These are phyloP conservation scores for Diaperis boleti DNA, from an alignment of 2,888 invertebrate genomes.

Conservation along the genomic window DNA sequence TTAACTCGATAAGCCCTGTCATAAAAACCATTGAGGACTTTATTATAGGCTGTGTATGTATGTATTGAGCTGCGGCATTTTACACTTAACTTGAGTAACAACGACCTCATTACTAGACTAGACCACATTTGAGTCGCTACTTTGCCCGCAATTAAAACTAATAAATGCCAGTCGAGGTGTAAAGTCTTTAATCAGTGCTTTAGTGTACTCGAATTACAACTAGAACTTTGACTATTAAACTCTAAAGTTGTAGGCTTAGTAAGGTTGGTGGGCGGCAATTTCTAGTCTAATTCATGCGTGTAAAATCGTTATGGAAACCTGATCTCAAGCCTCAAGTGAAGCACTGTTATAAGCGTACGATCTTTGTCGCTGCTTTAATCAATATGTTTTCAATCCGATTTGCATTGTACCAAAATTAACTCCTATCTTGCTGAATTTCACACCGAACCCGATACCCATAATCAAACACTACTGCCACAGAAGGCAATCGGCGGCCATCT, in stretches of 20 bases:
- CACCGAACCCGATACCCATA: neutral
- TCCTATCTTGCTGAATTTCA: constrained; percentile 2
- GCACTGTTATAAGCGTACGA: constrained; percentile 19
- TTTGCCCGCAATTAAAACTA: constrained; percentile 14
- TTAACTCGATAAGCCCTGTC: too few species aligned
- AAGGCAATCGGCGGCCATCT: neutral
- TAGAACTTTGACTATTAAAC: constrained; percentile 33
- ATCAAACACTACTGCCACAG: constrained; percentile 1
- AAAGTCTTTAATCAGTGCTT: constrained; percentile 6
- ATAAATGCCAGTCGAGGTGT: neutral
- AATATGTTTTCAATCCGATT: constrained; percentile 32
- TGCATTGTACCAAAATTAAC: constrained; percentile 30
- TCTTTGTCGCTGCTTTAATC: constrained; percentile 20
- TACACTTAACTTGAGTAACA: too few species aligned
- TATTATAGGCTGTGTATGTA: too few species aligned
- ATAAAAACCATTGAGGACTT: too few species aligned
- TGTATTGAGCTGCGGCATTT: too few species aligned
- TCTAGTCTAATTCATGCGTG: constrained; percentile 38
- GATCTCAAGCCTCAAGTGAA: constrained; percentile 20
- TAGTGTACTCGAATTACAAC: constrained; percentile 5
- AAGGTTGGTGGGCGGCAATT: constrained; percentile 34
- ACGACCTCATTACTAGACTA: too few species aligned
- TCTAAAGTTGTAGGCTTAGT: constrained; percentile 24
- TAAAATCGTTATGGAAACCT: constrained; percentile 32
- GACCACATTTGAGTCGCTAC: too few species aligned